Evolutionary conservation across 1,140 invertebrate genomes (phyloP).

Genomic region (Drosophila santomea): DNA sequence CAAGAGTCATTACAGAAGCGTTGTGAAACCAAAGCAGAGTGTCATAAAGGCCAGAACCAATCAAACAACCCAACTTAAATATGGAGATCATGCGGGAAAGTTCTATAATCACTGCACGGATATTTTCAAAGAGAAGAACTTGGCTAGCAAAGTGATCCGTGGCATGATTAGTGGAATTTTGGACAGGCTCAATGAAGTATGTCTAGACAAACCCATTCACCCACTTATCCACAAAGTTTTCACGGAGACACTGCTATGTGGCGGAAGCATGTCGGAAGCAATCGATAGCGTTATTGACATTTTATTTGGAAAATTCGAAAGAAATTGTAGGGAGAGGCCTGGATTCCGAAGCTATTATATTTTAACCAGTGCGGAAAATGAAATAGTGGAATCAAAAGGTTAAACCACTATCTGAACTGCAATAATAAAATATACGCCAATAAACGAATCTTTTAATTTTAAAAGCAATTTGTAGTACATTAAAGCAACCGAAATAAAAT

Average conservation of each 20-base stretch:
- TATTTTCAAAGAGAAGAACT: not conserved
- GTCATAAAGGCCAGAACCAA: not conserved
- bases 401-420: too few species aligned
- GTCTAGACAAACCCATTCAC: not conserved
- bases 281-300: not conserved
- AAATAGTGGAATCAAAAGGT: not conserved
- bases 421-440: not conserved
- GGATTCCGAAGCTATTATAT: slow-evolving; percentile 1
- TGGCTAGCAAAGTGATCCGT: slow-evolving; percentile 8
- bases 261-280: not conserved
- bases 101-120: slow-evolving; percentile 13
- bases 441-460: not conserved
- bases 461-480: not conserved
- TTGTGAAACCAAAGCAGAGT: not conserved
- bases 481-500: not conserved
- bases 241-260: slow-evolving; percentile 17
- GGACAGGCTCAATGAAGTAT: not conserved
- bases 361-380: not conserved
- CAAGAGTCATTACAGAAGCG: not conserved
- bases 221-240: not conserved
- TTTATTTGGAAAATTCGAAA: not conserved
- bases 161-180: slow-evolving; percentile 5
- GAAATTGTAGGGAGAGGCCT: not conserved
- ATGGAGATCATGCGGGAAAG: not conserved
- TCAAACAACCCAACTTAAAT: not conserved